phyloP scores from a whole-genome alignment of 2,113 vertebrate genomes.

The Tenebrosternarchus preto region DNA sequence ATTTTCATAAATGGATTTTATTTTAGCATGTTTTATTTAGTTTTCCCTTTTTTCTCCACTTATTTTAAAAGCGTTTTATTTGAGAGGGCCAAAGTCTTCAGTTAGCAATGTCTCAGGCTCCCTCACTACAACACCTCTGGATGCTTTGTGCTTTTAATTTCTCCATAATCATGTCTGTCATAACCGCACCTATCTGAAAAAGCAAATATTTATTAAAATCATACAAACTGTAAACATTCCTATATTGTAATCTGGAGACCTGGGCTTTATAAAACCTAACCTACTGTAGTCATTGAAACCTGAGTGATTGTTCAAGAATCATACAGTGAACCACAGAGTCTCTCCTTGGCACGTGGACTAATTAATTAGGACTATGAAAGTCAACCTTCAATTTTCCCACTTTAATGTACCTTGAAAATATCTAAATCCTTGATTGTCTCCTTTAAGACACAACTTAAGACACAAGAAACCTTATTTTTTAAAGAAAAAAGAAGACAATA shows the following conservation, averaged over 20 bases:
- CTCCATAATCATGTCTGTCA: background rate
- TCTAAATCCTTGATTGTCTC: background rate
- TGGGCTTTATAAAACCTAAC: slow-evolving; percentile 55
- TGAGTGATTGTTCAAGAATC: slow-evolving; percentile 39
- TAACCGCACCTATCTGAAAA: background rate
- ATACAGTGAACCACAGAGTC: slow-evolving; percentile 34
- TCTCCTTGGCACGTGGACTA: slow-evolving; percentile 43
- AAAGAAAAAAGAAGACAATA: background rate
- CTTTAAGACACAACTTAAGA: background rate
- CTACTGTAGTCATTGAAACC: slow-evolving; percentile 46
- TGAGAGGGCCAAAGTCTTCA: slow-evolving; percentile 36
- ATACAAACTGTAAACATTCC: slow-evolving; percentile 56
- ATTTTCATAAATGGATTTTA: background rate
- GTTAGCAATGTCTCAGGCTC: slow-evolving; percentile 40
- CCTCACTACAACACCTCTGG: slow-evolving; percentile 17
- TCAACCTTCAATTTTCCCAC: background rate
- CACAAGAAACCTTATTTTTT: background rate
- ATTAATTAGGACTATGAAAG: slow-evolving; percentile 24
- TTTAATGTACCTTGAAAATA: background rate
- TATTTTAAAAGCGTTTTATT: background rate
- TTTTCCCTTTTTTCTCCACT: background rate
- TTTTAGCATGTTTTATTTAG: background rate
- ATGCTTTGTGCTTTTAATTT: background rate
- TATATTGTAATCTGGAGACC: slow-evolving; percentile 57
- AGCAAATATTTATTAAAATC: background rate